Conservation (phyloP, 2,113 vertebrate species). For the Alosa alosa region DNA sequence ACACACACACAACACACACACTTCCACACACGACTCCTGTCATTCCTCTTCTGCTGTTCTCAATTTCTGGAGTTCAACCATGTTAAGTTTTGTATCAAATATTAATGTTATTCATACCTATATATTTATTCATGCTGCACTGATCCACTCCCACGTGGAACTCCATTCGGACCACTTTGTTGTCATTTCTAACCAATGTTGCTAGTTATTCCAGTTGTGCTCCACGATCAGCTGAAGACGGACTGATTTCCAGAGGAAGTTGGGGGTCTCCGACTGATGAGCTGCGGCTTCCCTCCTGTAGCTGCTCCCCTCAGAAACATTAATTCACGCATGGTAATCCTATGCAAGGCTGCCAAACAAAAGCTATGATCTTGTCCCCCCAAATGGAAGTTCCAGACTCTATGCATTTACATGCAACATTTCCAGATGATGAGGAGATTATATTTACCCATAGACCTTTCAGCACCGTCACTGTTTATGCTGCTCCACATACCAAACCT, state of each 20-base stretch:
- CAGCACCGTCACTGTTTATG: slow-evolving; percentile 34
- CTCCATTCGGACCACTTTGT: background rate
- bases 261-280: background rate
- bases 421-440: slow-evolving; percentile 6
- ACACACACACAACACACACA: background rate
- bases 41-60: background rate
- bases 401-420: slow-evolving; percentile 24
- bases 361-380: background rate
- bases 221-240: background rate
- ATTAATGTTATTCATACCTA: background rate
- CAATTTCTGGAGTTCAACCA: background rate
- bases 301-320: background rate
- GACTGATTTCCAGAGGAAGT: background rate
- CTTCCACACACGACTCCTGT: background rate
- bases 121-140: no score
- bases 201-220: background rate
- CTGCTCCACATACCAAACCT: slow-evolving; percentile 12
- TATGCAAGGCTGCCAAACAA: background rate
- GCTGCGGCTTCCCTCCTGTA: background rate
- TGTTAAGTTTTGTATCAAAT: background rate
- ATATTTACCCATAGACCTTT: slow-evolving; percentile 36
- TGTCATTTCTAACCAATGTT: background rate
- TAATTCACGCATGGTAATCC: slow-evolving; percentile 17
- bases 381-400: slow-evolving; percentile 15
- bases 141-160: no score